These are phyloP conservation scores for Willowsia nigromaculata DNA, from an alignment of 2,888 invertebrate species.

Conservation along the genomic window DNA sequence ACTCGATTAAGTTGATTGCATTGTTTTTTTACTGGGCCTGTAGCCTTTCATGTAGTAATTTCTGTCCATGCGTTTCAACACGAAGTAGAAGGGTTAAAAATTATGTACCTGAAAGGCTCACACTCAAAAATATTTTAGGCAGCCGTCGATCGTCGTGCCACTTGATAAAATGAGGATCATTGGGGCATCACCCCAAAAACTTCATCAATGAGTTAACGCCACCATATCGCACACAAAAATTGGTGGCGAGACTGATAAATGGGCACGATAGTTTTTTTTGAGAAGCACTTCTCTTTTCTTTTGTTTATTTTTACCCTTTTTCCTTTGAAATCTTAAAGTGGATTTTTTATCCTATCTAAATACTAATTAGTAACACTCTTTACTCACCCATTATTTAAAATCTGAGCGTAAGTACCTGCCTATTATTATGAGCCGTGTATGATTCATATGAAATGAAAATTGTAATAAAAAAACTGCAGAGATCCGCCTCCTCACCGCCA, in stretches of 20 bases:
- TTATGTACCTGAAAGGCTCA: no score
- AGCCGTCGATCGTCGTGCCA: not conserved
- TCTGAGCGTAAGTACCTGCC: not conserved
- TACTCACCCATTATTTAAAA: not conserved
- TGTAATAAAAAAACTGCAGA: not conserved
- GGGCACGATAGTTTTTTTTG: not conserved
- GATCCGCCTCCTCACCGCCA: not conserved
- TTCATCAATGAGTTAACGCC: not conserved
- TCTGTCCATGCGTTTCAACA: not conserved
- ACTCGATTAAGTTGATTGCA: not conserved
- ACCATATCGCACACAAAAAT: not conserved
- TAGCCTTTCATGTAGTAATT: not conserved
- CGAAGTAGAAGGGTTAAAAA: not conserved
- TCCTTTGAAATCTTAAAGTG: not conserved
- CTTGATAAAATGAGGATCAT: slow-evolving; percentile 21
- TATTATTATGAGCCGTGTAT: not conserved
- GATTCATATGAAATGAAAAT: not conserved
- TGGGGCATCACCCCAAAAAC: slow-evolving; percentile 24
- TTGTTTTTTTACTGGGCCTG: not conserved
- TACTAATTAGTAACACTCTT: not conserved
- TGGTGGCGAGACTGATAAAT: not conserved
- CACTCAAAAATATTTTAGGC: not conserved
- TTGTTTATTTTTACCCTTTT: not conserved
- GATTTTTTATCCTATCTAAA: not conserved
- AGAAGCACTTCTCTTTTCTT: not conserved